Conservation (phyloP, 2,797 vertebrate genomes). For the Helarctos malayanus region DNA sequence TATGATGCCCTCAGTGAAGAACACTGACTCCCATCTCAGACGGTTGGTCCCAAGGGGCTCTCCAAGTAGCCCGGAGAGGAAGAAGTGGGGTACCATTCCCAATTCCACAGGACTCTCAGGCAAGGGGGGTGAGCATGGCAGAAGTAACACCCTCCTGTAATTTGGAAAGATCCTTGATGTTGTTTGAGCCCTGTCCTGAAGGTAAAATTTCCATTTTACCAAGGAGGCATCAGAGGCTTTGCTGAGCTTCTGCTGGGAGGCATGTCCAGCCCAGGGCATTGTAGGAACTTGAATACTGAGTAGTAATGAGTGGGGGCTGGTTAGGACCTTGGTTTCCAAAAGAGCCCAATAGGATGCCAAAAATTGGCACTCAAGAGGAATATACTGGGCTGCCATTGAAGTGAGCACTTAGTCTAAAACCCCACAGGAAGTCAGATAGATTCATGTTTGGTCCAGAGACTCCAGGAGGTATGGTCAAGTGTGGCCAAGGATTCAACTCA, state of each 20-base stretch:
- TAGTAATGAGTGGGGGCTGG: neutral
- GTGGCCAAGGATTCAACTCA: neutral
- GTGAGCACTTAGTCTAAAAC: neutral
- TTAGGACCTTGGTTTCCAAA: neutral
- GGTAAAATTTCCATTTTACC: neutral
- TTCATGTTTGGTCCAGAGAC: neutral
- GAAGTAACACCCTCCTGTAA: neutral
- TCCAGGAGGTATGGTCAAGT: neutral
- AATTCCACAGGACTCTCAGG: neutral
- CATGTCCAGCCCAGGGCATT: neutral
- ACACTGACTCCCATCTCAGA: neutral
- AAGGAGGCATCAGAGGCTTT: neutral
- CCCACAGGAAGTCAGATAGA: neutral
- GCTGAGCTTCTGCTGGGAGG: neutral
- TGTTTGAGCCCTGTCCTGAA: neutral
- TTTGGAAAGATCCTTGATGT: neutral
- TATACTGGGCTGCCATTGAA: neutral
- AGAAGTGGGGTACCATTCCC: neutral
- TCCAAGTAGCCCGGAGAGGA: neutral
- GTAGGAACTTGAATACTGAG: neutral
- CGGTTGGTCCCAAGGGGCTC: neutral
- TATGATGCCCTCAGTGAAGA: accelerated
- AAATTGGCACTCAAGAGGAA: neutral
- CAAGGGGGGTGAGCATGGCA: neutral
- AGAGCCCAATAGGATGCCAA: neutral